phyloP scores from a whole-genome alignment of 2,113 vertebrate genomes.

The Sphyrna mokarran region DNA sequence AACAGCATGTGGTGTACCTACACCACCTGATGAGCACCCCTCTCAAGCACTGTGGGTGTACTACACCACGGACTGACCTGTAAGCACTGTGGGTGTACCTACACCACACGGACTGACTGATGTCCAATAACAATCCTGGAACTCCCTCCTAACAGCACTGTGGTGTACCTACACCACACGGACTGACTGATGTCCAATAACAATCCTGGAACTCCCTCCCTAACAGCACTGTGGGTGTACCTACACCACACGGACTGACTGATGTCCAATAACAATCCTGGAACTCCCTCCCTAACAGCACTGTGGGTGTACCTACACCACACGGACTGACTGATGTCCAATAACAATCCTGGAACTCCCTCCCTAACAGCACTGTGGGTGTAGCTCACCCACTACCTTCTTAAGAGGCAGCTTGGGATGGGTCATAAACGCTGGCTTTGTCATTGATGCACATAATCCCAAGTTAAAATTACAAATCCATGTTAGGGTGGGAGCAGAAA shows the following conservation, averaged over 20 bases:
- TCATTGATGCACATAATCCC: background rate
- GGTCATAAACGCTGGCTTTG: background rate
- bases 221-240: background rate
- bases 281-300: background rate
- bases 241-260: background rate
- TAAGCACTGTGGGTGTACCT: background rate
- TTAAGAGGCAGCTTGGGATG: background rate
- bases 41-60: no score
- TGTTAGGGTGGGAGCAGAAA: background rate
- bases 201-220: background rate
- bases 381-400: background rate
- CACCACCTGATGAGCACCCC: no score
- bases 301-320: background rate
- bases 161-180: background rate
- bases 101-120: background rate
- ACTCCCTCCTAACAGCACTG: background rate
- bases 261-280: no score
- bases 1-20: no score
- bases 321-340: no score
- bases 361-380: background rate
- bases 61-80: no score
- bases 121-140: no score
- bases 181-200: no score
- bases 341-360: no score
- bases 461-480: background rate